Base-by-base conservation (phyloP, 1,140 invertebrate species). In the Rhagoletis zephyria region DNA sequence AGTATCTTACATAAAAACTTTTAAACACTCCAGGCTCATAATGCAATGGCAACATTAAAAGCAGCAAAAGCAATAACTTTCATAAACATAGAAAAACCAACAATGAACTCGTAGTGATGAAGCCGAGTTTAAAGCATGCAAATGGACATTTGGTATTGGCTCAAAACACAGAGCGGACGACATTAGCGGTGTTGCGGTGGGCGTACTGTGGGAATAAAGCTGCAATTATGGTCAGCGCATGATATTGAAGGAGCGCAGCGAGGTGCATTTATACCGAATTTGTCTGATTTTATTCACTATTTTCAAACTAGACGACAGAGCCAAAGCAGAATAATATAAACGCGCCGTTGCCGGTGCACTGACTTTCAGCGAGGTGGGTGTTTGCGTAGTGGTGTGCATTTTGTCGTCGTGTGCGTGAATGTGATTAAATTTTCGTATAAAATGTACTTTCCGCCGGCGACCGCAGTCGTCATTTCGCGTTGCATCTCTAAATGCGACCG, bases 241-340 rank as follows among this genome's bases (percentile, higher is more conserved):
- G 42, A 4, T 40, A 45, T 12, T 30, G 51, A 10, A 30, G 51
- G 19, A 65, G n/a, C 6, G 30, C 40, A 70, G 42, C 67, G 45
- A 48, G 2, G 6, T n/a, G 7, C 74, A 56, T 56, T 81, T 16
- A 30, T 48, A 4, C 2, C 45, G 45, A 56, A 81, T 81, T 81
- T 81, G 74, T 81, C 74, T 81, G 74, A n/a, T 81, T 56, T 56
- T 59, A 56, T 81, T 81, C n/a, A 81, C 56, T 19, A 81, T 81
- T 81, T 56, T 9, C 5, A 59, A 81, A 81, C 56, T 81, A 81
- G 74, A 81, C 48, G 19, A 81, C 16, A 51, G 48, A 5, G 48
- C 45, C 16, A 56, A 81, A 56, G 19, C 51, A n/a, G 67, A 16
- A 14, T 14, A 30, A 74, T 48, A 74, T 40, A 45, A 48, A 16